Percentiles rank a stretch among this genome's conserved stretches.
These are phyloP conservation scores for Phainopepla nitens DNA, from an alignment of 2,113 vertebrate species.

Conservation along the genomic window DNA sequence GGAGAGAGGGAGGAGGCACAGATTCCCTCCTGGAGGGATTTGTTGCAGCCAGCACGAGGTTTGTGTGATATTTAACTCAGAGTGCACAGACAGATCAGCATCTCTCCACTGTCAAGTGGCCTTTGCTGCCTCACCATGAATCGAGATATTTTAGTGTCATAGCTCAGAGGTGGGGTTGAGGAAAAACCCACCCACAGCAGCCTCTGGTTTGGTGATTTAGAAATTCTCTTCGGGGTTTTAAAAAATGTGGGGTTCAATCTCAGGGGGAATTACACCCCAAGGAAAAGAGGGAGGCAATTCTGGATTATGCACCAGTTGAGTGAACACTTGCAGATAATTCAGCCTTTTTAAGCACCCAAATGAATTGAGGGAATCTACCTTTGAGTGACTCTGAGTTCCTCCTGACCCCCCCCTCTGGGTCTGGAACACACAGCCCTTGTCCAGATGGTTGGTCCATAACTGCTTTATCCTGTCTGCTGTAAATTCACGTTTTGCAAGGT, in stretches of 20 bases:
- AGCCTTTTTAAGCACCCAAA: background rate
- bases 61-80: background rate
- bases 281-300: background rate
- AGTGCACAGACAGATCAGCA: background rate
- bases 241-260: background rate
- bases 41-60: background rate
- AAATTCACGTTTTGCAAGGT: constrained; percentile 24
- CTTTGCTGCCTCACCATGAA: background rate
- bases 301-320: background rate
- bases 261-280: background rate
- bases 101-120: background rate
- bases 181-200: background rate
- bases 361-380: background rate
- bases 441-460: background rate
- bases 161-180: background rate
- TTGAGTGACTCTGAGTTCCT: background rate
- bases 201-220: background rate
- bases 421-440: background rate
- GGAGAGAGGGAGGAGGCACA: background rate
- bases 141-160: rapidly evolving
- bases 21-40: background rate
- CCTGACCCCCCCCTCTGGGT: background rate
- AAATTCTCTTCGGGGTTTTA: background rate
- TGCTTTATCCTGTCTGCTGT: background rate
- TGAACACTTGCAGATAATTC: background rate